Evolutionary conservation across 2,113 vertebrate species (phyloP), one percentile per base, ranked within the genome.

Genomic region (Odobenus rosmarus): DNA sequence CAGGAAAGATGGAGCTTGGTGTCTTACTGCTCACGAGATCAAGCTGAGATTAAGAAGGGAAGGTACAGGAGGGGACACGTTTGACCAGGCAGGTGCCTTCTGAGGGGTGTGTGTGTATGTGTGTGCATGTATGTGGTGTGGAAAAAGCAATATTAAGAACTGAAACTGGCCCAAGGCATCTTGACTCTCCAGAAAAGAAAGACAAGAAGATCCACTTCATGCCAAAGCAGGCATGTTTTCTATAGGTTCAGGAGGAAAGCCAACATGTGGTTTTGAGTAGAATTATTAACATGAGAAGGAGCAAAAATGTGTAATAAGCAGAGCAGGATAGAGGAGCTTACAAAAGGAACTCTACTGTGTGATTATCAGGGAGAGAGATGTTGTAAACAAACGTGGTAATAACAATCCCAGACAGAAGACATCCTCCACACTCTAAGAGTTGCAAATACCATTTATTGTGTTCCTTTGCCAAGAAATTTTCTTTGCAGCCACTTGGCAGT

Each of bases 361-460:
- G 84, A 3, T 26, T 24, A n/a, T 3, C 74, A 33, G 31, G 77
- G 49, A 93, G 13, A 64, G 55, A 74, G 49, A 61, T 0, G 0
- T 0, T 12, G 28, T 24, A 16, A 71, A 8, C 21, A 24, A 74
- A 87, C 36, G 2, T 6, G 46, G 36, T 1, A 3, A 19, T 6
- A 69, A 13, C 39, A 19, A 12, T 4, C 87, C 24, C 64, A 23
- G 46, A 28, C 5, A 21, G 42, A 64, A 53, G 62, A 21, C 31
- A 16, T 15, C 64, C 19, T 18, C 49, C 7, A 2, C 42, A 8
- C 12, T 18, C 33, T 0, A 4, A 5, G 53, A 31, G 9, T 13
- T 7, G 57, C 55, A 49, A 69, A 28, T 0, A 0, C 28, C 28
- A 3, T 36, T 55, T 39, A 31, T 24, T 82, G n/a, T 10, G n/a